Percentiles rank a stretch among this genome's conserved stretches.
Evolutionary conservation across 2,888 invertebrate species (phyloP).

Genomic region (Stenurella melanura): DNA sequence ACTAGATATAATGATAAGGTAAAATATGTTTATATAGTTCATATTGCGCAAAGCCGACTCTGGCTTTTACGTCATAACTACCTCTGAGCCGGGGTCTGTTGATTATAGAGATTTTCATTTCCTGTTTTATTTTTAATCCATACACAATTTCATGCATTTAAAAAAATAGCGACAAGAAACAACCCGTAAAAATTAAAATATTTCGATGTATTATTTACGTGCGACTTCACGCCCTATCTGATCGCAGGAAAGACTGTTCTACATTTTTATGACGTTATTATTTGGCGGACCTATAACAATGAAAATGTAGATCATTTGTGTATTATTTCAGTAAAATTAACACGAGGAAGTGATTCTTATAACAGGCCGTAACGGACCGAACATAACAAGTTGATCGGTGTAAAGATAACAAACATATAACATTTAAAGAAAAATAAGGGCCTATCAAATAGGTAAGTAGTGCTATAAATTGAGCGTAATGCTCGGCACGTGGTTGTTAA

Average conservation of each 20-base stretch:
- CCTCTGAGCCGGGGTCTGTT: no score
- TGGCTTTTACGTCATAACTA: no score
- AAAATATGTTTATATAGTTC: no score
- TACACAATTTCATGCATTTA: no score
- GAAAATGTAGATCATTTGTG: slow-evolving; percentile 11
- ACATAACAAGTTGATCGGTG: slow-evolving; percentile 46
- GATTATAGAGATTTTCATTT: no score
- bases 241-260: background rate
- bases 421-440: slow-evolving; percentile 54
- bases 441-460: slow-evolving; percentile 63
- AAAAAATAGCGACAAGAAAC: no score
- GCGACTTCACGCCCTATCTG: background rate
- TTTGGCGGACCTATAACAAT: background rate
- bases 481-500: slow-evolving; percentile 62
- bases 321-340: slow-evolving; percentile 38
- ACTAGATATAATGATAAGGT: no score
- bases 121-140: no score
- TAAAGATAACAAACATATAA: slow-evolving; percentile 45
- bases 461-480: slow-evolving; percentile 64
- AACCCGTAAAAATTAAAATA: no score
- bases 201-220: no score
- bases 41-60: no score
- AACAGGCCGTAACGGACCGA: slow-evolving; percentile 27
- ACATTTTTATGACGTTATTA: slow-evolving; percentile 15
- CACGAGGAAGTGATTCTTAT: slow-evolving; percentile 40